Base-by-base conservation (phyloP, 1,140 invertebrate species). In the Drosophila kikkawai region DNA sequence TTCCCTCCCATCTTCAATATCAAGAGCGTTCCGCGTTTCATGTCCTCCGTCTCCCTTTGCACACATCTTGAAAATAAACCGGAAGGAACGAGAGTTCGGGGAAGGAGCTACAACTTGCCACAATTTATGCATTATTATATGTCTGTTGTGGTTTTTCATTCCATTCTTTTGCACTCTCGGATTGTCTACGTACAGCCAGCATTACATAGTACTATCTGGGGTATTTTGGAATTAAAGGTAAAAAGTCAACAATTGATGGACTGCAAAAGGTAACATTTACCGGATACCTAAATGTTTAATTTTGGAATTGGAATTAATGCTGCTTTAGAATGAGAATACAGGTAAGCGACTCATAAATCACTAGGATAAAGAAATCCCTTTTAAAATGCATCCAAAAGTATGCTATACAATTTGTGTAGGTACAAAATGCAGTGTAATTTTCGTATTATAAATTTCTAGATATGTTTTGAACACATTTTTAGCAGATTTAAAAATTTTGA, bases 81-180 rank as follows among this genome's bases (percentile, higher is more conserved):
- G 22, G 26, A 50, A 42, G 29, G 48, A 22, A 53, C n/a, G 13
- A 36, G 34, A 22, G 6, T 32, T 11, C 42, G 11, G 1, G 13
- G 41, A 34, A 39, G 53, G 29, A 37, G 55, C 37, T 17, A 68
- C 61, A 77, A 69, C 65, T 69, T 79, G 77, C 75, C 75, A 73
- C 77, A 79, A 79, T 71, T 79, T 79, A 79, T 78, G 67, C 67
- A 79, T 79, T 79, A 79, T 79, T 79, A 79, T 79, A 55, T 64
- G 53, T 41, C 42, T 41, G 44, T 50, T 76, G 64, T 48, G 53
- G 58, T 50, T 53, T 36, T 48, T 55, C 56, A 51, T 53, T 19
- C n/a, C 22, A 37, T 55, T 32, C 39, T 53, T 32, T 65, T 78
- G 59, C 59, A 39, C 75, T 65, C 55, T 79, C 41, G 22, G 39